phyloP scores from a whole-genome alignment of 1,140 invertebrate genomes.

The Luehdorfia chinensis region DNA sequence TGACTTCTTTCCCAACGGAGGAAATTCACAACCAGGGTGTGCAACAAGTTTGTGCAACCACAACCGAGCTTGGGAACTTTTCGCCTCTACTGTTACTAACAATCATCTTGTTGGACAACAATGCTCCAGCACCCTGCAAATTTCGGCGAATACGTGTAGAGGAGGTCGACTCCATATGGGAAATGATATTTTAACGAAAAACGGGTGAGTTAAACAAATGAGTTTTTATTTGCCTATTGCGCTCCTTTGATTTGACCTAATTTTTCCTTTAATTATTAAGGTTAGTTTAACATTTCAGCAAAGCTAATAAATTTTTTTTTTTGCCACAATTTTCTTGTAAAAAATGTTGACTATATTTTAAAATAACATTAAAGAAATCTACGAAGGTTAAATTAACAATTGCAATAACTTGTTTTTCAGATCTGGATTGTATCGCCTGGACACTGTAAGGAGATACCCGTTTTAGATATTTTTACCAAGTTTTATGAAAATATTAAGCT shows the following conservation, averaged over 20 bases:
- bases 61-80: constrained; percentile 79
- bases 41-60: constrained; percentile 78
- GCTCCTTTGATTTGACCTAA: too few relatives aligned
- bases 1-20: constrained; percentile 90
- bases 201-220: constrained; percentile 32
- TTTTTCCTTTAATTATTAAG: neutral
- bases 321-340: too few relatives aligned
- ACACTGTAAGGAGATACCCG: constrained; percentile 32
- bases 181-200: constrained; percentile 37
- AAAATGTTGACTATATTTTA: too few relatives aligned
- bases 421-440: constrained; percentile 31
- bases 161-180: constrained; percentile 36
- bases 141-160: constrained; percentile 33
- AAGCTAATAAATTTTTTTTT: constrained; percentile 18
- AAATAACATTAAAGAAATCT: too few relatives aligned
- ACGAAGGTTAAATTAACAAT: too few relatives aligned
- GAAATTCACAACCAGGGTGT: constrained; percentile 74
- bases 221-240: constrained; percentile 2
- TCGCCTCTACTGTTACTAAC: constrained; percentile 57
- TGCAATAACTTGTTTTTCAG: constrained; percentile 18
- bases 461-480: too few relatives aligned
- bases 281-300: constrained; percentile 1
- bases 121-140: constrained; percentile 29
- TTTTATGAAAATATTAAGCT: too few relatives aligned
- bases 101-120: constrained; percentile 36